Percentiles rank a stretch among this genome's conserved stretches.
Evolutionary conservation across 2,797 vertebrate species (phyloP).

Genomic region (Pogoniulus pusillus): DNA sequence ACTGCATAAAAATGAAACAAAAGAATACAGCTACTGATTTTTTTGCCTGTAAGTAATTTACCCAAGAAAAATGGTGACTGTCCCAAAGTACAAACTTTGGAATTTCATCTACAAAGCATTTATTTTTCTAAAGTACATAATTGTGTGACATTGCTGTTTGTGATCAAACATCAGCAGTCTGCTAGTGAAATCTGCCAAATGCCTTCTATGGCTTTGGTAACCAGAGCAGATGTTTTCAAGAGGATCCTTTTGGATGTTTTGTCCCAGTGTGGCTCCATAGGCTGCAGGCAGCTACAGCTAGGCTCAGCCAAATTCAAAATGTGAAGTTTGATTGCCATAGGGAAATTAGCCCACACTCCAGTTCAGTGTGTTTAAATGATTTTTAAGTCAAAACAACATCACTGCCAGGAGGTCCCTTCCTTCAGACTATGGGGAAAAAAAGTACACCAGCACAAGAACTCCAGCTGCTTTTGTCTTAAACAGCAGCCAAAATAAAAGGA

Average conservation of each 20-base stretch:
- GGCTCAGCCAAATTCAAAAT: conserved; percentile 7
- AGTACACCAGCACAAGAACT: background rate
- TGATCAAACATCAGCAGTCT: background rate
- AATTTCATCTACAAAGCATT: background rate
- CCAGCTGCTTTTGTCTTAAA: background rate
- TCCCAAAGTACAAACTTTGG: background rate
- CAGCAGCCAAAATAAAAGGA: background rate
- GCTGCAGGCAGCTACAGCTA: background rate
- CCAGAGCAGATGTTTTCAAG: conserved; percentile 20
- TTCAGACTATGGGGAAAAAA: background rate
- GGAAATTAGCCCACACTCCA: background rate
- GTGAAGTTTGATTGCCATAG: background rate
- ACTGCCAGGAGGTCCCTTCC: background rate
- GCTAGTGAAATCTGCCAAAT: background rate
- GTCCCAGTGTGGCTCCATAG: background rate
- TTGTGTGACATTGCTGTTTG: background rate
- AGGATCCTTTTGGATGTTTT: background rate
- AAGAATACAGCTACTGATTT: conserved; percentile 70
- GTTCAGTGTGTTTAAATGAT: conserved; percentile 4
- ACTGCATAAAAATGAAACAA: conserved; percentile 73
- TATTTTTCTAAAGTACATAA: background rate
- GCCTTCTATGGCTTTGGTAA: background rate
- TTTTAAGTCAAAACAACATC: conserved; percentile 23
- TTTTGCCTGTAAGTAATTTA: conserved; percentile 60
- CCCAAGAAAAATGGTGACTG: background rate